phyloP scores from a whole-genome alignment of 2,797 vertebrate species.

The Myotis findleyi region DNA sequence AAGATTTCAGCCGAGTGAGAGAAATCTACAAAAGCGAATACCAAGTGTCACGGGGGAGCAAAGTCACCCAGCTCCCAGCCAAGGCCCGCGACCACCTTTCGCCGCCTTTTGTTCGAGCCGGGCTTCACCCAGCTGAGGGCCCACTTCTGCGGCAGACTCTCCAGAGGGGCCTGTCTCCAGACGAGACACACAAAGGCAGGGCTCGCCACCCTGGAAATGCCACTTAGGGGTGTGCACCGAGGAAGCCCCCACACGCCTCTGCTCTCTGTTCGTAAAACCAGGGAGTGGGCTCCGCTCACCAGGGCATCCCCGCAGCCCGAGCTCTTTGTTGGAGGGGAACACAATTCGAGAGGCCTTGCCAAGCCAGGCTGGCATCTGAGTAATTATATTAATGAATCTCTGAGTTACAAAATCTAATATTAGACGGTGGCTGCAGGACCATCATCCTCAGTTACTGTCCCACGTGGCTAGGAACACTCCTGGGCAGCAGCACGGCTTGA shows the following conservation, averaged over 20 bases:
- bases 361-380: constrained; percentile 73
- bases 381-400: constrained; percentile 79
- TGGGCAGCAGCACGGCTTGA: constrained; percentile 36
- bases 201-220: neutral
- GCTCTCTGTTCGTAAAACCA: neutral
- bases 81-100: neutral
- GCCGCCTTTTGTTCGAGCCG: neutral
- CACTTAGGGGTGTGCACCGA: neutral
- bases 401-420: constrained; percentile 78
- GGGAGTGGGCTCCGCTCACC: neutral
- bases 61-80: neutral
- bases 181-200: neutral
- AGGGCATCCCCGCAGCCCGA: constrained; percentile 17
- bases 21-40: neutral
- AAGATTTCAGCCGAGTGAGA: neutral
- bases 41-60: neutral
- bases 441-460: constrained; percentile 60
- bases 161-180: neutral
- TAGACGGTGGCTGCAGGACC: constrained; percentile 64
- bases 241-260: neutral
- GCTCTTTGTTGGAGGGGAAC: constrained; percentile 55
- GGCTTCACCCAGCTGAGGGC: neutral
- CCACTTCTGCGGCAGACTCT: neutral
- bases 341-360: constrained; percentile 70
- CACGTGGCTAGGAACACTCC: constrained; percentile 57